Base-by-base conservation (phyloP, 2,797 vertebrate species). In the Sparidentex hasta region DNA sequence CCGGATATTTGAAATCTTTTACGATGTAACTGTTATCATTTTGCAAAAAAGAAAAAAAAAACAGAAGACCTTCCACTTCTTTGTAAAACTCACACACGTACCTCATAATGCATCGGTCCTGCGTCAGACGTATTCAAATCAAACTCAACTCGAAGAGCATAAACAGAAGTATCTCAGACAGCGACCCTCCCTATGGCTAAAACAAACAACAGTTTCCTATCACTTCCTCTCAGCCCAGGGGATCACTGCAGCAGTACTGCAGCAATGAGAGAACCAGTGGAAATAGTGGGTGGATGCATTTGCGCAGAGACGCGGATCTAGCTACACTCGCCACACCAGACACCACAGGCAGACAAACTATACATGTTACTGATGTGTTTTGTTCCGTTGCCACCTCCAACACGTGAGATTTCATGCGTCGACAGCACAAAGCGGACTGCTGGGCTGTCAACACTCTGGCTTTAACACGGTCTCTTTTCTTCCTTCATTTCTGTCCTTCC, bases 401-500 rank as follows among this genome's bases (percentile, higher is more conserved):
- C 71, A 86, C 76, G 85, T 67, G 44, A 66, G 38, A 81, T 82
- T 84, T 86, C 54, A 74, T 65, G 43, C 48, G 20, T 47, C 38
- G 48, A 86, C 83, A 43, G 82, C 74, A 56, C 65, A 69, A 82
- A 65, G 67, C 71, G 79, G 82, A 78, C 73, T 79, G 72, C 74
- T 82, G 65, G 38, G 59, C 85, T 81, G 81, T 90, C 76, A 88
- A 82, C 86, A 80, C 83, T 87, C 83, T 84, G 88, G 84, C 83
- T 90, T 90, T 81, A 80, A 88, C 88, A 77, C 43, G 59, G 67
- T 83, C 87, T 86, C 38, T 85, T 87, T 33, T 89, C 65, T 61
- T 84, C 29, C 46, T 87, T 84, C 77, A 17, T 88, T 85, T 90
- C 73, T 90, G 88, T 90, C 78, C 84, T 90, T 88, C 81, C 88